These are phyloP conservation scores for Oophaga pumilio DNA, from an alignment of 2,113 vertebrate genomes.

Conservation along the genomic window DNA sequence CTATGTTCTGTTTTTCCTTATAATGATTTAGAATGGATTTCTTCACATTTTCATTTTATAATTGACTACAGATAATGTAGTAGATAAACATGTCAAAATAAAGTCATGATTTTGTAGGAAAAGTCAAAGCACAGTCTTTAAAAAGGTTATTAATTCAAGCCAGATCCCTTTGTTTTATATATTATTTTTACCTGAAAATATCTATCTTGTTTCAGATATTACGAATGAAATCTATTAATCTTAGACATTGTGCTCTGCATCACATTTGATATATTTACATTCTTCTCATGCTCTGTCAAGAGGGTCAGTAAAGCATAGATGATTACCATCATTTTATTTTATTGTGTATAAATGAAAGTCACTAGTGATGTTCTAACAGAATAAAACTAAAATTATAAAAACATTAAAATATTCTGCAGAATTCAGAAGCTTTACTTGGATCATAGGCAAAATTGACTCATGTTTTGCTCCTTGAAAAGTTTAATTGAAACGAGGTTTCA, in stretches of 20 bases:
- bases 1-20: not conserved
- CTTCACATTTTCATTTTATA: slow-evolving; percentile 38
- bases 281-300: slow-evolving; percentile 17
- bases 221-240: slow-evolving; percentile 33
- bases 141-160: slow-evolving; percentile 38
- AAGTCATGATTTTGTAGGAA: slow-evolving; percentile 37
- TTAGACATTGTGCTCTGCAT: slow-evolving; percentile 26
- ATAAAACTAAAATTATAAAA: not conserved
- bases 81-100: slow-evolving; percentile 47
- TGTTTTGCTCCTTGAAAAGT: not conserved
- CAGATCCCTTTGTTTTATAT: slow-evolving; percentile 19
- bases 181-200: slow-evolving; percentile 15
- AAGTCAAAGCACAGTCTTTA: slow-evolving; percentile 24
- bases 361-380: not conserved
- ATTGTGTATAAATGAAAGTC: not conserved
- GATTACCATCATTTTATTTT: not conserved
- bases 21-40: slow-evolving; percentile 34
- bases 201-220: slow-evolving; percentile 12
- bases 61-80: slow-evolving; percentile 26
- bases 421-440: not conserved
- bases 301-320: slow-evolving; percentile 8
- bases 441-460: not conserved
- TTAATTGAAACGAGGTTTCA: too few species aligned
- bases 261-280: slow-evolving; percentile 23
- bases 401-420: not conserved